These are phyloP conservation scores for Eretmochelys imbricata DNA, from an alignment of 2,113 vertebrate genomes.

Conservation along the genomic window DNA sequence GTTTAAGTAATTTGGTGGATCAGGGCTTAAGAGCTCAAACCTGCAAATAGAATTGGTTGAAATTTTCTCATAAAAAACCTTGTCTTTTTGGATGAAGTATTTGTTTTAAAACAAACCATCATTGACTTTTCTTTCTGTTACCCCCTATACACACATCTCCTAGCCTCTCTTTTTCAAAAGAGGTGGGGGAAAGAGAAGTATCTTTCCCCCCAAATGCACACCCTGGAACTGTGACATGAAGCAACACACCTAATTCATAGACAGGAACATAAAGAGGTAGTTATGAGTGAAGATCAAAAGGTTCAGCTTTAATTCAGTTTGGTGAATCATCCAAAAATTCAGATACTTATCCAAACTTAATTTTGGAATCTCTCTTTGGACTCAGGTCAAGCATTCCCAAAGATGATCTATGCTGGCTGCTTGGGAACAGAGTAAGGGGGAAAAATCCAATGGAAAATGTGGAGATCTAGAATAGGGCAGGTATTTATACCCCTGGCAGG, in stretches of 20 bases:
- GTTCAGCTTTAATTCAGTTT: background rate
- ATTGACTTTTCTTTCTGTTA: background rate
- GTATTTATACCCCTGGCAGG: background rate
- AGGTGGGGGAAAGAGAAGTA: background rate
- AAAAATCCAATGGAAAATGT: background rate
- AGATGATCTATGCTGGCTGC: background rate
- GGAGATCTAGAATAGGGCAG: background rate
- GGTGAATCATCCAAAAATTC: background rate
- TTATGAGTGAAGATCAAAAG: background rate
- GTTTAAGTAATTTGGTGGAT: rapidly evolving
- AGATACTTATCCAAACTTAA: background rate
- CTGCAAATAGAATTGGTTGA: background rate
- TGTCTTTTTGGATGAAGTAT: background rate
- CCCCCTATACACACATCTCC: background rate
- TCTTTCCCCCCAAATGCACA: background rate
- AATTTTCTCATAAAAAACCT: background rate
- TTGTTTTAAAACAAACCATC: background rate
- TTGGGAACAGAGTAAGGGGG: background rate
- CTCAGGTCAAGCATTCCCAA: background rate
- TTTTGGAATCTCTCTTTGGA: background rate
- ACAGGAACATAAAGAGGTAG: background rate
- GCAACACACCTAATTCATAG: background rate
- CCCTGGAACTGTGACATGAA: too few relatives aligned
- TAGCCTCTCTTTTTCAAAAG: background rate
- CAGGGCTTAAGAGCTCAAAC: background rate